Percentiles rank a stretch among this genome's conserved stretches.
Evolutionary conservation across 53 echinoderm and acorn worm species (phyloP).

Genomic region (Paelopatides confundens): DNA sequence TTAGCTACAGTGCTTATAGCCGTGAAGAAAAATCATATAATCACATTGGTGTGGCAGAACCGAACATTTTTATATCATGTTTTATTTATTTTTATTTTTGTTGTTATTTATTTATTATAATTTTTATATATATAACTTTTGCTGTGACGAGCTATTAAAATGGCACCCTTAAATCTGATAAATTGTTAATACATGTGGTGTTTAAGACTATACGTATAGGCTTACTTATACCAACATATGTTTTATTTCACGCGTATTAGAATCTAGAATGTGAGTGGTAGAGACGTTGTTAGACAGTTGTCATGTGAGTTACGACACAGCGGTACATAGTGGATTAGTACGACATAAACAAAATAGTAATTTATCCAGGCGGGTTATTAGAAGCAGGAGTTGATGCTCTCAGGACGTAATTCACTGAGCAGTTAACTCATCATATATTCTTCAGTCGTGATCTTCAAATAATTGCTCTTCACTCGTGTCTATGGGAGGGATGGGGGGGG

Average conservation of each 20-base stretch:
- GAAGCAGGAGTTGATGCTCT: not conserved
- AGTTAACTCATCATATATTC: not conserved
- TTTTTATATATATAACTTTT: not conserved
- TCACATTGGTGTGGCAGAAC: too few relatives aligned
- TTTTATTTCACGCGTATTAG: too few relatives aligned
- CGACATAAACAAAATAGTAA: conserved; percentile 29
- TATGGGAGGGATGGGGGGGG: not conserved
- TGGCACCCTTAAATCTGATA: not conserved
- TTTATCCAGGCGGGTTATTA: conserved; percentile 10
- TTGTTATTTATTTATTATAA: not conserved
- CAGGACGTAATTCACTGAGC: not conserved
- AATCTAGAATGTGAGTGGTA: too few relatives aligned
- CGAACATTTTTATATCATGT: not conserved
- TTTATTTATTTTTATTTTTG: not conserved
- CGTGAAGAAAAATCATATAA: too few relatives aligned
- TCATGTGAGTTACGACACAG: not conserved
- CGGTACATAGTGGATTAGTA: not conserved
- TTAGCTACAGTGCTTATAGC: too few relatives aligned
- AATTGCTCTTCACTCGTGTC: not conserved
- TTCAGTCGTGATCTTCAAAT: not conserved
- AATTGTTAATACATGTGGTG: not conserved
- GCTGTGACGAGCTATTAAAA: not conserved
- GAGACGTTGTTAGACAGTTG: too few relatives aligned
- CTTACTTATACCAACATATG: too few relatives aligned
- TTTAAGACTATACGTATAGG: too few relatives aligned